Percentiles rank a stretch among this genome's conserved stretches.
Evolutionary conservation across 1,140 invertebrate genomes (phyloP).

Genomic region (Ladona fulva): DNA sequence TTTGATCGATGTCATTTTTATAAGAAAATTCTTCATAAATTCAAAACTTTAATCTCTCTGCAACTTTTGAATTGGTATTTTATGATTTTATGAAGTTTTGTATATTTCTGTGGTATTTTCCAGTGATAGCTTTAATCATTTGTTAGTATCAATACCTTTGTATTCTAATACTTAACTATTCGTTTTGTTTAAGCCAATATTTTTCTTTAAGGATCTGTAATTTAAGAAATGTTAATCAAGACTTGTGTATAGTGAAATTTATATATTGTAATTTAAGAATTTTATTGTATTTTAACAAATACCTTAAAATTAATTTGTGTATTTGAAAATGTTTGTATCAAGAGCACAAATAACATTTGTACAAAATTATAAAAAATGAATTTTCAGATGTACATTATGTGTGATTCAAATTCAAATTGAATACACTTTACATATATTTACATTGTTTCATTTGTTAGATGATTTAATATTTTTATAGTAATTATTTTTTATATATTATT

Average conservation of each 20-base stretch:
- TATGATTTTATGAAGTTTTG: not conserved
- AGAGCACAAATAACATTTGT: constrained; percentile 10
- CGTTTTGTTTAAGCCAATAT: not conserved
- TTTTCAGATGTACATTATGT: not conserved
- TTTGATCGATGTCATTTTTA: not conserved
- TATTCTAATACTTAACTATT: not conserved
- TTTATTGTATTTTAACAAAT: not conserved
- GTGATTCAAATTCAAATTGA: not conserved
- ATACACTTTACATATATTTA: not conserved
- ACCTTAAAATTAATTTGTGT: not conserved
- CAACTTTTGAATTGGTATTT: not conserved
- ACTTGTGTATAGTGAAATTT: not conserved
- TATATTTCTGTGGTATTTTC: not conserved
- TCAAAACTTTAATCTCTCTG: not conserved
- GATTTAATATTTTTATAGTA: no score
- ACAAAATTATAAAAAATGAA: not conserved
- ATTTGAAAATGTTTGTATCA: not conserved
- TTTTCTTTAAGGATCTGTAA: not conserved
- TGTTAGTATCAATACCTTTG: not conserved
- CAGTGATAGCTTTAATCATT: not conserved
- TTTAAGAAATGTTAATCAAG: not conserved
- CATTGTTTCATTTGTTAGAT: not conserved
- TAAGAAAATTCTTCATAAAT: not conserved
- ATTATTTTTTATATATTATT: no score
- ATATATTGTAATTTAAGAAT: not conserved